Evolutionary conservation across 1,140 invertebrate species (phyloP).

Genomic region (Eciton burchellii): DNA sequence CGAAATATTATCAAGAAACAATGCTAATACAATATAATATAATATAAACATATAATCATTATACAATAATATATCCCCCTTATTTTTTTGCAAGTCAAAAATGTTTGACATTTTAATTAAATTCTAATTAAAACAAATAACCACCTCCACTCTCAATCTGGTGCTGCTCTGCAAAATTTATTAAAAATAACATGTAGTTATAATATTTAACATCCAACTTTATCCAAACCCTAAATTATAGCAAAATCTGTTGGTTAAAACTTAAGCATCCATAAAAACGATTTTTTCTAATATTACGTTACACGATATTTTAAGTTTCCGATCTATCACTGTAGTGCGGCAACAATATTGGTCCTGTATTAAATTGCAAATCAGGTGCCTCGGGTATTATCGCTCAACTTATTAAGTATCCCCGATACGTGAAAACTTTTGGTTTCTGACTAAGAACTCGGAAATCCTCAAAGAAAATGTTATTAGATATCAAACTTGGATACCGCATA

Average conservation of each 20-base stretch:
- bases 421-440: conserved; percentile 52
- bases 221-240: conserved; percentile 25
- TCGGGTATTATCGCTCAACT: conserved; percentile 41
- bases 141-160: not conserved
- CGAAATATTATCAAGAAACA: not conserved
- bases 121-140: not conserved
- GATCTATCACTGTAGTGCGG: not conserved
- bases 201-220: not conserved
- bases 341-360: conserved; percentile 14
- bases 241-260: conserved; percentile 19
- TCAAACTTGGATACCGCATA: conserved; percentile 43
- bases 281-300: conserved; percentile 13
- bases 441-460: conserved; percentile 23
- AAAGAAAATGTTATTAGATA: conserved; percentile 62
- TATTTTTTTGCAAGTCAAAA: not conserved
- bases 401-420: conserved; percentile 62
- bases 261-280: conserved; percentile 1
- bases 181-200: conserved; percentile 1
- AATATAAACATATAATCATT: no score
- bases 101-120: not conserved
- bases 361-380: conserved; percentile 53
- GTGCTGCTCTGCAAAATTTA: not conserved
- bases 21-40: no score
- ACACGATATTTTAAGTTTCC: conserved; percentile 34
- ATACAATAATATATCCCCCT: no score